Base-by-base conservation (phyloP, 2,888 invertebrate species). In the Phengaris arion region DNA sequence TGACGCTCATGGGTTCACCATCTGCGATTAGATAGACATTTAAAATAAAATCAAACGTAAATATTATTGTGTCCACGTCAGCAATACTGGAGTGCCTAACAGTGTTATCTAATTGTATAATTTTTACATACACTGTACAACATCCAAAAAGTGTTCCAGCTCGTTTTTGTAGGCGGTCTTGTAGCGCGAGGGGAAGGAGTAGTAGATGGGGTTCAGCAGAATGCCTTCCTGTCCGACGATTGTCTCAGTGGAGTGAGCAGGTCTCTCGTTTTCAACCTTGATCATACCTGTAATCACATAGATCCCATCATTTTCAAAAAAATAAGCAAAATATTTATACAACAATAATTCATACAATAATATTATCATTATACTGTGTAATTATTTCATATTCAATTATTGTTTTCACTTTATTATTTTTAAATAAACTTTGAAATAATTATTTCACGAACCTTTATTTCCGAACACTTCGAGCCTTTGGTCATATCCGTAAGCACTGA, bases 391-490 rank as follows among this genome's bases (percentile, higher is more conserved):
- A 1, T 35, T 35, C 2, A 35, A 35, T 35, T 35, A 2, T 35
- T 35, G 35, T 35, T 35, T 35, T 35, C 35, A 35, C 35, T 35
- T 35, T 35, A 35, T 35, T 35, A 35, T 2, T 35, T 35, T 0
- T 3, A 35, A 35, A 35, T 3, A 35, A 35, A 35, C 35, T 35
- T 35, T 3, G 0, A 35, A 35, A 35, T 3, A 35, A 35, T 35
- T 0, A 35, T 35, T 35, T 35, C 70, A 35, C 89, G 92, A 89
- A 79, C 95, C 95, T 81, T 94, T 94, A 22, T 94, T 90, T 69
- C 95, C 95, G 79, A 95, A 95, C 10, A 93, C 95, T 88, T 96
- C 96, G 0, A 96, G 83, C 78, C 96, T 91, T 84, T 96, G 96
- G 79, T 96, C 96, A 81, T 96, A 96, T 2, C 96, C 96, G 81